A percentile compares a stretch with the other conserved stretches of the same genome.
These are phyloP conservation scores for Rhagium mordax DNA, from an alignment of 2,888 invertebrate species.

Conservation along the genomic window DNA sequence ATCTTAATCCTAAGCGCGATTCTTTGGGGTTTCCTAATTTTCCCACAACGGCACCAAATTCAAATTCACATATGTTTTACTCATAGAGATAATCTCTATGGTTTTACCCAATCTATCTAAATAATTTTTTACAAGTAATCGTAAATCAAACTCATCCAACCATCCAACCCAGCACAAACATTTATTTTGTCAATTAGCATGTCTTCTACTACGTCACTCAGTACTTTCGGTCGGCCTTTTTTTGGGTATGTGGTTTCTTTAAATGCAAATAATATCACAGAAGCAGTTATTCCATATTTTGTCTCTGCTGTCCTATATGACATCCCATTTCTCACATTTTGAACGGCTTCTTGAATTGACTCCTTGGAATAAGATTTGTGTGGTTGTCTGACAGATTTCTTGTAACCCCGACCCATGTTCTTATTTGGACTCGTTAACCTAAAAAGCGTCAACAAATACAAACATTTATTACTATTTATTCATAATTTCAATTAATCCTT, in stretches of 20 bases:
- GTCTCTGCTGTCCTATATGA: not conserved
- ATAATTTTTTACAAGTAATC: not conserved
- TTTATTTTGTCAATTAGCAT: not conserved
- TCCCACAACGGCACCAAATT: not conserved
- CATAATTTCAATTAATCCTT: too few relatives aligned
- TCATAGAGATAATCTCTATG: not conserved
- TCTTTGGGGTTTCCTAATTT: not conserved
- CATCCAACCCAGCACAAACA: not conserved
- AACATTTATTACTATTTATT: not conserved
- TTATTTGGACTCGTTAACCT: too few relatives aligned
- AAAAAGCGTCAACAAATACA: too few relatives aligned
- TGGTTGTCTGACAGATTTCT: not conserved
- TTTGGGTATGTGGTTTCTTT: not conserved
- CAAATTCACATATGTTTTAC: constrained; percentile 1
- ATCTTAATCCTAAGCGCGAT: not conserved
- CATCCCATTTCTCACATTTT: not conserved
- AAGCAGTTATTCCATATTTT: not conserved
- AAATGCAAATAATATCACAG: not conserved
- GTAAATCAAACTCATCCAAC: not conserved
- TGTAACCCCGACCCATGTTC: too few relatives aligned
- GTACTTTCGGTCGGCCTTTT: not conserved
- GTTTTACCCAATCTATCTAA: not conserved
- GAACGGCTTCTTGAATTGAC: not conserved
- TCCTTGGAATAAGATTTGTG: not conserved
- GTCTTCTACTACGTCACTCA: not conserved